phyloP scores from a whole-genome alignment of 2,113 vertebrate genomes.

The Pollachius pollachius region DNA sequence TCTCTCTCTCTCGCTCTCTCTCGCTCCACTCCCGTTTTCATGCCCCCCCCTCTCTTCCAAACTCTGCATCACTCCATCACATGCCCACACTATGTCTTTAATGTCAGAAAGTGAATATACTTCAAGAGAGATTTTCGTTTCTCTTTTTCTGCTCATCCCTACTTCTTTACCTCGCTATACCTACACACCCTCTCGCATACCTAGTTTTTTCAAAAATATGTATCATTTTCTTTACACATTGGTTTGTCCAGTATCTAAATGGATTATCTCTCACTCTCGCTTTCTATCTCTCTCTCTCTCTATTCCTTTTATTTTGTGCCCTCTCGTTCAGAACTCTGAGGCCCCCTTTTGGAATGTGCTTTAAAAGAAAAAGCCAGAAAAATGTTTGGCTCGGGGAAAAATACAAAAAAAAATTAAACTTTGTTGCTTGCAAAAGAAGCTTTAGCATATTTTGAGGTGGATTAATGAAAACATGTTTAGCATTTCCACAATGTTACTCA shows the following conservation, averaged over 20 bases:
- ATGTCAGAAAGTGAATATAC: slow-evolving; percentile 50
- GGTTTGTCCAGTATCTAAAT: slow-evolving; percentile 53
- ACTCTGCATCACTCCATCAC: slow-evolving; percentile 41
- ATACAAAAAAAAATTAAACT: slow-evolving; percentile 36
- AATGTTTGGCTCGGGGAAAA: slow-evolving; percentile 33
- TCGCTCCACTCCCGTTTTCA: background rate
- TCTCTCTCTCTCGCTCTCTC: slow-evolving; percentile 12
- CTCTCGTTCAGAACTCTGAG: slow-evolving; percentile 46
- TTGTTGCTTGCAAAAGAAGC: slow-evolving; percentile 42
- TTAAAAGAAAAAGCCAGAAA: slow-evolving; percentile 37
- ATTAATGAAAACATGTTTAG: slow-evolving; percentile 57
- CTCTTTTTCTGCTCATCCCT: slow-evolving; percentile 37
- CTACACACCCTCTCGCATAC: background rate
- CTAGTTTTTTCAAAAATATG: too few species aligned
- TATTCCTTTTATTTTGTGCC: slow-evolving; percentile 6
- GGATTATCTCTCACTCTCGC: slow-evolving; percentile 48
- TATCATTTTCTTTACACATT: background rate
- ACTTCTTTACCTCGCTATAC: slow-evolving; percentile 16
- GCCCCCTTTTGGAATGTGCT: slow-evolving; percentile 35
- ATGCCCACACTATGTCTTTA: slow-evolving; percentile 48
- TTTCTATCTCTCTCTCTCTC: slow-evolving; percentile 34
- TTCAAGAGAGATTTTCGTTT: slow-evolving; percentile 55
- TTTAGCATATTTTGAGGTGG: slow-evolving; percentile 40
- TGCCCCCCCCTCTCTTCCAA: slow-evolving; percentile 3
- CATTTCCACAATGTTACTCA: slow-evolving; percentile 25